Percentiles rank a stretch among this genome's conserved stretches.
These are phyloP conservation scores for Cylloceria caligata DNA, from an alignment of 2,888 invertebrate genomes.

Conservation along the genomic window DNA sequence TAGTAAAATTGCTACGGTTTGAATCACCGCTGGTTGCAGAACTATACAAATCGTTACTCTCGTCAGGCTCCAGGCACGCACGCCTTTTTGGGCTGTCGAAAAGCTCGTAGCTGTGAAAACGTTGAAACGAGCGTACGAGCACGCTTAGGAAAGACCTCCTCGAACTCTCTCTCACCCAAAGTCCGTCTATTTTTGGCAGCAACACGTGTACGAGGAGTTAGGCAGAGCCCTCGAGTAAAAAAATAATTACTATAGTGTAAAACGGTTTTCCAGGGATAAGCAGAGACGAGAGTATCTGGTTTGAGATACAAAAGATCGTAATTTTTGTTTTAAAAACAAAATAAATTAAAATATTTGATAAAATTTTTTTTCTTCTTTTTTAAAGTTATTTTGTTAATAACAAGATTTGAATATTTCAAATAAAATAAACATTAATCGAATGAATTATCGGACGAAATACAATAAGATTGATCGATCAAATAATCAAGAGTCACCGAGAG, in stretches of 20 bases:
- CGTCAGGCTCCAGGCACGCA: not conserved
- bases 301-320: not conserved
- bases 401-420: too few species aligned
- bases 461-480: not conserved
- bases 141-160: slow-evolving; percentile 48
- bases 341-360: not conserved
- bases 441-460: too few species aligned
- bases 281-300: not conserved
- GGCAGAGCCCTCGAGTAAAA: slow-evolving; percentile 1
- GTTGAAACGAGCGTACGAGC: slow-evolving; percentile 16
- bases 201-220: slow-evolving; percentile 57
- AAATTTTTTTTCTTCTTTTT: too few species aligned
- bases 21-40: slow-evolving; percentile 25
- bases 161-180: slow-evolving; percentile 54
- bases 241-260: not conserved
- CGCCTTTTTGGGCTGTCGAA: slow-evolving; percentile 26
- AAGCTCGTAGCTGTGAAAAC: not conserved
- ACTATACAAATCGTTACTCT: slow-evolving; percentile 32
- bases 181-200: slow-evolving; percentile 57
- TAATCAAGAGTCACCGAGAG: not conserved
- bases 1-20: slow-evolving; percentile 19
- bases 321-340: not conserved
- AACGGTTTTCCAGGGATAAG: not conserved
- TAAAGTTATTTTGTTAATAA: too few species aligned
- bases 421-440: too few species aligned